These are phyloP conservation scores for Empis stercorea DNA, from an alignment of 2,888 invertebrate genomes.

Conservation along the genomic window DNA sequence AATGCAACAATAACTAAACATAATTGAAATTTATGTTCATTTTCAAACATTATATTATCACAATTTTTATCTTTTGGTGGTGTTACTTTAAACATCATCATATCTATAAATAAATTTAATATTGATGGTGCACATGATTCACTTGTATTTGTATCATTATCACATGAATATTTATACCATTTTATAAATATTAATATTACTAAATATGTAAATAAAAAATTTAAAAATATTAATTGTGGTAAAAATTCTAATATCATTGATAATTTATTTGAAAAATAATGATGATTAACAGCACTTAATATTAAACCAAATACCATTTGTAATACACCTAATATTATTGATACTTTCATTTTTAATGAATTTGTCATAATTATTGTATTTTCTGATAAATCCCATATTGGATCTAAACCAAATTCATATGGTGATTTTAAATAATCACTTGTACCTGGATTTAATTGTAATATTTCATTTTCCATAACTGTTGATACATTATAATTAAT, in stretches of 20 bases:
- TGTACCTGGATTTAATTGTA: slow-evolving; percentile 52
- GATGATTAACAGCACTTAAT: slow-evolving; percentile 62
- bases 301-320: slow-evolving; percentile 92
- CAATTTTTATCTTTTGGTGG: slow-evolving; percentile 27
- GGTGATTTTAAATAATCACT: slow-evolving; percentile 38
- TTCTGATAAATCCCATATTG: slow-evolving; percentile 56
- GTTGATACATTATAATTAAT: slow-evolving; percentile 41
- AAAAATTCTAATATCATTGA: slow-evolving; percentile 70
- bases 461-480: slow-evolving; percentile 30
- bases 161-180: slow-evolving; percentile 61
- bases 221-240: slow-evolving; percentile 76
- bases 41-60: slow-evolving; percentile 48
- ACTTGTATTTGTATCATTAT: slow-evolving; percentile 22
- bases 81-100: slow-evolving; percentile 51
- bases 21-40: slow-evolving; percentile 58
- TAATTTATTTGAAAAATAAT: slow-evolving; percentile 50
- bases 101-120: slow-evolving; percentile 63
- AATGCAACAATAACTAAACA: slow-evolving; percentile 64
- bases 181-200: slow-evolving; percentile 81
- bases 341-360: slow-evolving; percentile 92
- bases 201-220: slow-evolving; percentile 78
- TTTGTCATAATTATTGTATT: slow-evolving; percentile 88
- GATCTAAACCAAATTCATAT: slow-evolving; percentile 69
- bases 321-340: slow-evolving; percentile 79
- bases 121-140: slow-evolving; percentile 58